phyloP scores from a whole-genome alignment of 2,113 vertebrate genomes.

The Suncus etruscus region DNA sequence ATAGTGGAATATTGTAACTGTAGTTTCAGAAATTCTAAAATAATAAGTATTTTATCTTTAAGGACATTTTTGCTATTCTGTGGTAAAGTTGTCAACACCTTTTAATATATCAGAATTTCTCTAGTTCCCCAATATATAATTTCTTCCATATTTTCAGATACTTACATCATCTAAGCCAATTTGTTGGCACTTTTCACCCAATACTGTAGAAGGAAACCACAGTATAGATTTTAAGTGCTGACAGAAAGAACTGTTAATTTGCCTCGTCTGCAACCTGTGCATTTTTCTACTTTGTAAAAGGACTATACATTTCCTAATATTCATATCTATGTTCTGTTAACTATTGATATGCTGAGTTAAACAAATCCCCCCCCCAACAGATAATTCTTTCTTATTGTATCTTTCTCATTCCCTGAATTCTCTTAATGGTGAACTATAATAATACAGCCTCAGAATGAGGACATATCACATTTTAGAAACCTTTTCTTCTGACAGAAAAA shows the following conservation, averaged over 20 bases:
- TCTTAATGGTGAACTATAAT: background rate
- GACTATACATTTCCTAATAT: conserved; percentile 67
- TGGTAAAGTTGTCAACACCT: conserved; percentile 79
- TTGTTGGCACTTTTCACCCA: conserved; percentile 76
- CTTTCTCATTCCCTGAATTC: background rate
- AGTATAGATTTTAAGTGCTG: conserved; percentile 77
- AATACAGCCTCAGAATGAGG: background rate
- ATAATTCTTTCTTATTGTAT: background rate
- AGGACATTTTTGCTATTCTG: conserved; percentile 71
- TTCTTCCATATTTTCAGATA: conserved; percentile 83
- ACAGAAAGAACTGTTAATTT: conserved; percentile 81
- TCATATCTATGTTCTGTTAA: conserved; percentile 69
- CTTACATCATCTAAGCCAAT: conserved; percentile 79
- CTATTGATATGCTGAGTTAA: conserved; percentile 44
- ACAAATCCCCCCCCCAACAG: conserved; percentile 14
- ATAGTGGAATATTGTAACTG: conserved; percentile 23
- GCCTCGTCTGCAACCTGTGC: conserved; percentile 77
- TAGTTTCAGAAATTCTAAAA: conserved; percentile 76
- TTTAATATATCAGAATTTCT: conserved; percentile 71
- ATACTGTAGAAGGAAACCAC: conserved; percentile 71
- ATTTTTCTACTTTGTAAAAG: conserved; percentile 67
- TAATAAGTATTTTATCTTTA: conserved; percentile 70
- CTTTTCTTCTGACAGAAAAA: conserved; percentile 26
- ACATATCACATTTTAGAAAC: conserved; percentile 18
- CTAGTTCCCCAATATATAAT: conserved; percentile 69